Conservation (phyloP, 2,113 vertebrate species). For the cattle (Bos taurus) region ARS-UCD2.0 NC_037354.1:37267001-37267500, state of each 20-base stretch:
- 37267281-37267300: background rate
- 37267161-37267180: background rate
- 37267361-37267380: background rate
- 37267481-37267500: background rate
- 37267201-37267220: background rate
- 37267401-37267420: background rate
- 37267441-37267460: background rate
- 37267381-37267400: background rate
- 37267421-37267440: background rate
- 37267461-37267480: background rate
- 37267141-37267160: background rate
- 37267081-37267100: background rate
- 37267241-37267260: background rate
- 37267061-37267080: background rate
- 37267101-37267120: background rate
- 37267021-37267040: background rate
- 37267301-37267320: background rate
- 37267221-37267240: background rate
- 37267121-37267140: background rate
- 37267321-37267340: background rate
- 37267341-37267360: background rate
- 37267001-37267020: background rate
- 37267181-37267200: background rate
- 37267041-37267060: fast-evolving
- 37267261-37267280: background rate